These are phyloP conservation scores for Pelagia noctiluca DNA, from an alignment of 30 jellyfish, hydroid and myxozoan genomes.

Conservation along the genomic window DNA sequence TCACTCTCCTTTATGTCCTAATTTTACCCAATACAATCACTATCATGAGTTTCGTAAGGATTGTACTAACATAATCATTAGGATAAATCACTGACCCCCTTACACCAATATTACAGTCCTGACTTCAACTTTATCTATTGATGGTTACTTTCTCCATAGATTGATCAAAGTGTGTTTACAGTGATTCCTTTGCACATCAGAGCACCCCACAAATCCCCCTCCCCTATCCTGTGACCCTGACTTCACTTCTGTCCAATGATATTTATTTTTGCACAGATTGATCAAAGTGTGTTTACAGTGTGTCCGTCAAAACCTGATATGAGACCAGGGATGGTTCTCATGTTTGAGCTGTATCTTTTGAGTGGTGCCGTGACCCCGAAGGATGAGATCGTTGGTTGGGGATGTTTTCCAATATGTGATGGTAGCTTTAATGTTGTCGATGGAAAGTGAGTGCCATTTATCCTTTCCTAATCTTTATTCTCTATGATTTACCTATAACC, in stretches of 20 bases:
- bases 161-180: conserved; percentile 94
- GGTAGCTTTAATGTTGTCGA: conserved; percentile 90
- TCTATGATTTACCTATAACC: too few species aligned
- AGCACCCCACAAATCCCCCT: too few species aligned
- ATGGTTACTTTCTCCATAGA: conserved; percentile 38
- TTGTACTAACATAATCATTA: too few species aligned
- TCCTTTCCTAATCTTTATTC: background rate
- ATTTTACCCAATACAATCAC: too few species aligned
- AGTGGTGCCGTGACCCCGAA: conserved; percentile 96
- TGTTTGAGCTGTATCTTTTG: conserved; percentile 83
- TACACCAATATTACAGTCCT: too few species aligned
- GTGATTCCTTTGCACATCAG: too few species aligned
- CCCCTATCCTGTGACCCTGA: too few species aligned
- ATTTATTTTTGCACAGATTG: conserved; percentile 63
- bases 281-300: conserved; percentile 94
- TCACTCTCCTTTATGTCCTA: too few species aligned
- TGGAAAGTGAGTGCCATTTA: conserved; percentile 77
- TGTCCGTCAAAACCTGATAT: conserved; percentile 96
- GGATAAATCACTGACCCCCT: too few species aligned
- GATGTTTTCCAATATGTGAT: conserved; percentile 97
- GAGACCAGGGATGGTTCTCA: conserved; percentile 94
- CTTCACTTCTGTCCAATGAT: too few species aligned
- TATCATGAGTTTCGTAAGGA: too few species aligned
- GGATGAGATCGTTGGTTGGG: conserved; percentile 98
- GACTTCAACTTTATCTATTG: too few species aligned